phyloP scores from a whole-genome alignment of 2,888 invertebrate genomes.

The Yponomeuta malinellus region DNA sequence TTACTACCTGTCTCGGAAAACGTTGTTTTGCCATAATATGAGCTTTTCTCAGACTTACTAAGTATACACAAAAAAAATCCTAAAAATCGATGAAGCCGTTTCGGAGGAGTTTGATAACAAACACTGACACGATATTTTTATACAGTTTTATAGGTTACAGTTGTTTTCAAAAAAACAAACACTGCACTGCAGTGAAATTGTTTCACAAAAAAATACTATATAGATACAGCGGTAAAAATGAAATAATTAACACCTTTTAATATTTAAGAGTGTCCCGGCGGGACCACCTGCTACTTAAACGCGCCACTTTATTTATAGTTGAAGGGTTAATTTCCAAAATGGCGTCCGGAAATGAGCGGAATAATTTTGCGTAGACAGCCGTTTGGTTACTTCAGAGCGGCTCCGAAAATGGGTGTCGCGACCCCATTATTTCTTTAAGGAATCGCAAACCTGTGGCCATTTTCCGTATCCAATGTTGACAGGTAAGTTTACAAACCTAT shows the following conservation, averaged over 20 bases:
- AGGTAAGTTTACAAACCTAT: no score
- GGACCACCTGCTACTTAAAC: constrained; percentile 35
- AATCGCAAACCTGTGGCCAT: background rate
- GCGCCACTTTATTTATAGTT: constrained; percentile 37
- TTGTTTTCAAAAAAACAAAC: background rate
- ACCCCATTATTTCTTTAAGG: no score
- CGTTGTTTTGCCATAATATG: no score
- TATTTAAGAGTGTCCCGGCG: constrained; percentile 15
- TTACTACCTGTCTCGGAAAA: no score
- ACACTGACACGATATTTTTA: no score
- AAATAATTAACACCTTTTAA: constrained; percentile 7
- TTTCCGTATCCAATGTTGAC: background rate
- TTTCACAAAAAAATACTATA: background rate
- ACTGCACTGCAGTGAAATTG: background rate
- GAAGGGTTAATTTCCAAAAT: constrained; percentile 38
- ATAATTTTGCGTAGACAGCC: background rate
- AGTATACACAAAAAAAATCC: no score
- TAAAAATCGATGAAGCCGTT: no score
- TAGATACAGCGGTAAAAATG: background rate
- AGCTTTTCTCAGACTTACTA: no score
- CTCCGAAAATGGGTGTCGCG: background rate
- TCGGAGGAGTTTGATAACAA: no score
- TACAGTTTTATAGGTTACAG: no score
- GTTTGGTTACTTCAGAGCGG: background rate
- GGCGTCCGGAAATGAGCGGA: constrained; percentile 16